These are phyloP conservation scores for Gopherus flavomarginatus DNA, from an alignment of 2,113 vertebrate genomes.

Conservation along the genomic window DNA sequence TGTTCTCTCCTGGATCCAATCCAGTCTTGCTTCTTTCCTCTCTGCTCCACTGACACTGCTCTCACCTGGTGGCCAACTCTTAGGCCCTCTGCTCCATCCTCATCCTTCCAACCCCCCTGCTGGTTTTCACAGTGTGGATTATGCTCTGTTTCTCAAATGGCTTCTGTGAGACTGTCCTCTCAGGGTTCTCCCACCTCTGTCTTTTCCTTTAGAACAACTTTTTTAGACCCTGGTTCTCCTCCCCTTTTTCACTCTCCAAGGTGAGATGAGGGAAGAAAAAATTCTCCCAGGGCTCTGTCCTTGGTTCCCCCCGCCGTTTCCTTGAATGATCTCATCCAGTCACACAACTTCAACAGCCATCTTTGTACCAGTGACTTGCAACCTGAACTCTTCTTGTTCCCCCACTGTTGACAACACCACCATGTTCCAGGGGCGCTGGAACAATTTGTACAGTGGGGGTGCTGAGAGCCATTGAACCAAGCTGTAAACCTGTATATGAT, in stretches of 20 bases:
- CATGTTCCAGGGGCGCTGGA: no score
- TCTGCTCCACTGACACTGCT: neutral
- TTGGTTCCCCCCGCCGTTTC: rapidly evolving
- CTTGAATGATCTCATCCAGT: rapidly evolving
- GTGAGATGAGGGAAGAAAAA: neutral
- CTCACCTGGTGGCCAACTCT: neutral
- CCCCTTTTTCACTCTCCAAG: neutral
- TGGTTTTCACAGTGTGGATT: neutral
- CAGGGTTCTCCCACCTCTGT: neutral
- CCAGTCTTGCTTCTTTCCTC: neutral
- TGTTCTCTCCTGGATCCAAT: neutral
- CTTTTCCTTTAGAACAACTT: neutral
- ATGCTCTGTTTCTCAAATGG: neutral
- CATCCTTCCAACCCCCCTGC: neutral
- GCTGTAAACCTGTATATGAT: no score
- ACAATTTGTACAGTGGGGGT: no score
- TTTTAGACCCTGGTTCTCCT: neutral
- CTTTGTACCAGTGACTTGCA: neutral
- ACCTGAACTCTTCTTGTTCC: neutral
- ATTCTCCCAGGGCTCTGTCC: rapidly evolving
- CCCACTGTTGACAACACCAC: no score
- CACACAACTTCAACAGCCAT: neutral
- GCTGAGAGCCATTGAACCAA: no score
- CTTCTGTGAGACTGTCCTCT: neutral
- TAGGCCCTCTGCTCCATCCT: neutral